Evolutionary conservation across 2,888 invertebrate genomes (phyloP), one percentile per base, ranked within the genome.

Genomic region (Mythimna ferrago): DNA sequence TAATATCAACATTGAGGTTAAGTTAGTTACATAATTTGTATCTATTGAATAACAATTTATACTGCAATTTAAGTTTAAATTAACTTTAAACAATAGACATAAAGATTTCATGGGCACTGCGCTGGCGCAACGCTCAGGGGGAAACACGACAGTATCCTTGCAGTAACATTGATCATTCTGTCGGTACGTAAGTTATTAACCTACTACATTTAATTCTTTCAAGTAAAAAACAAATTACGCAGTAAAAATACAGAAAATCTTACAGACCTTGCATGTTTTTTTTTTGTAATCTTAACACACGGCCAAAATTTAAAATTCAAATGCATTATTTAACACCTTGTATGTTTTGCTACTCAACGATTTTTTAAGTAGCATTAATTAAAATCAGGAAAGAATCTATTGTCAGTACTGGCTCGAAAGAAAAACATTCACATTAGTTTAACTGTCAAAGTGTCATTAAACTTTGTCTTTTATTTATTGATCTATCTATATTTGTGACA

Each of bases 111-210:
- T 62, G 78, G 69, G 69, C 75, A 38, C 70, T 61, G 79, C 83
- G 73, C 79, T 54, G 66, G 73, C 83, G 87, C 62, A 68, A 70
- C 83, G 88, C 86, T 78, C 72, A 72, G 72, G 80, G 86, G 83
- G 66, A 82, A 84, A 79, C 80, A 87, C 86, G 85, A 84, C 73
- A 60, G 60, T 78, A 80, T 58, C 63, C 71, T 72, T 56, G 73
- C 71, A 48, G 71, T 74, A 73, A 76, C 76, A 81, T 76, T 80
- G 76, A 78, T 83, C 75, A 80, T 73, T 48, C 66, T 71, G 71
- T 73, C 82, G 73, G 77, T 67, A 63, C 44, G 53, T 71, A 78
- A 76, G 63, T 78, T 74, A 78, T 78, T 64, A 69, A 69, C n/a
- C 38, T 14, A 54, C 56, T n/a, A 77, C 35, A 64, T 76, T 78